Evolutionary conservation across 2,888 invertebrate species (phyloP), one percentile per base, ranked within the genome.

Genomic region (Endotricha flammealis): DNA sequence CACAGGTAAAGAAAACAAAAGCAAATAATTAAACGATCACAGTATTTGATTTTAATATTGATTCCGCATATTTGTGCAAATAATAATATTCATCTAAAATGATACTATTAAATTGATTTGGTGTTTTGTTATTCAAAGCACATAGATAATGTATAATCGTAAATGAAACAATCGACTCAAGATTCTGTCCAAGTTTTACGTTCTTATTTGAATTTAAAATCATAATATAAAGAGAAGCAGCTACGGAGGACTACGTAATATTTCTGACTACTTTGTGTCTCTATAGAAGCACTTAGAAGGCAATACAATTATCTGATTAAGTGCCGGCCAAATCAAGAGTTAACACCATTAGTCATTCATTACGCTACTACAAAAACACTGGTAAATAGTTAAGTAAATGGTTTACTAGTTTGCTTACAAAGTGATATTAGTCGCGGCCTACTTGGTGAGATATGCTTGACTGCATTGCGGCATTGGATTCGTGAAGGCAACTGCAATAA

Each of bases 381-480:
- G 25, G 23, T 32, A 13, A 24, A 34, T 41, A 34, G 20, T 20
- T 8, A 20, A 20, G 2, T 20, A 6, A 16, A 36, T 41, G 23
- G 29, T 32, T 39, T 23, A 38, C 31, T 22, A 12, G 41, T 46
- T 46, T 38, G 39, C 46, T 50, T 43, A 39, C 41, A 46, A 48
- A 47, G 44, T 48, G 35, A 47, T 52, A 49, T 56, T 56, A 53
- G 63, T 58, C 48, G 53, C 59, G 61, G 56, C 65, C 57, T 61
- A 62, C 46, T 65, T 65, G 47, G 46, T 53, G 44, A 48, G 51
- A 52, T 54, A 57, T 53, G 57, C 41, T 52, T 44, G 47, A 58
- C 65, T 67, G 65, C 64, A 66, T 57, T 65, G 64, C 64, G 57
- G 51, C 50, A 59, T 52, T 46, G 49, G 50, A 52, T 50, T 44